Base-by-base conservation (phyloP, 1,140 invertebrate genomes). In the Drosophila ohnishii region DNA sequence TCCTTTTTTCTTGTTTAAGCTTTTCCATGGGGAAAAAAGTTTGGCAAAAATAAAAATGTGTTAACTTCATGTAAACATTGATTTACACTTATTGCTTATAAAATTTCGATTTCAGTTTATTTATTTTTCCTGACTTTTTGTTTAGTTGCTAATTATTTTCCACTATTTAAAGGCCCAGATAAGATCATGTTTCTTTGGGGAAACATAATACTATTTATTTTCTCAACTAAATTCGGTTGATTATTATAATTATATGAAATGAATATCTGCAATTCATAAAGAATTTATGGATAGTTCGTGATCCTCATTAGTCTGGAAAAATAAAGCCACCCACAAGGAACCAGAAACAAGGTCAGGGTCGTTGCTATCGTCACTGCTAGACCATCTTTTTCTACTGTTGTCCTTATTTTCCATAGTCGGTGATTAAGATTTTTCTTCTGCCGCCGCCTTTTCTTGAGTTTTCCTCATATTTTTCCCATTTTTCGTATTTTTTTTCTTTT, bases 311-410 rank as follows among this genome's bases (percentile, higher is more conserved):
- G 13, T 55, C 13, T n/a, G 19, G 9, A 1, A 5, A 9, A 13
- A 11, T 16, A 22, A 8, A 16, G 2, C 22, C 22, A 22, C 34
- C 22, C 53, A 19, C 51, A 0, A 10, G 4, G 10, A 14, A 10
- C 9, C 19, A 6, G 4, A 2, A 65, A 60, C 44, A 77, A 72
- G 79, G 79, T 74, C 79, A 81, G 44, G 79, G 79, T 73, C 74
- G 59, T 64, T 59, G 51, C 59, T 35, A 42, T 67, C 51, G 45
- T 69, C 59, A 74, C 40, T 19, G 11, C 19, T 66, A 25, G 22
- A 35, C 13, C 16, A 45, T 53, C 40, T 42, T 32, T 34, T 28
- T 5, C 16, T 5, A 28, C 2, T 39, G 30, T 40, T 39, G 13
- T 37, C 28, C 13, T 22, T 45, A 14, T 22, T 35, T 30, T 16